phyloP scores from a whole-genome alignment of 2,888 invertebrate genomes.

The Allygus modestus region DNA sequence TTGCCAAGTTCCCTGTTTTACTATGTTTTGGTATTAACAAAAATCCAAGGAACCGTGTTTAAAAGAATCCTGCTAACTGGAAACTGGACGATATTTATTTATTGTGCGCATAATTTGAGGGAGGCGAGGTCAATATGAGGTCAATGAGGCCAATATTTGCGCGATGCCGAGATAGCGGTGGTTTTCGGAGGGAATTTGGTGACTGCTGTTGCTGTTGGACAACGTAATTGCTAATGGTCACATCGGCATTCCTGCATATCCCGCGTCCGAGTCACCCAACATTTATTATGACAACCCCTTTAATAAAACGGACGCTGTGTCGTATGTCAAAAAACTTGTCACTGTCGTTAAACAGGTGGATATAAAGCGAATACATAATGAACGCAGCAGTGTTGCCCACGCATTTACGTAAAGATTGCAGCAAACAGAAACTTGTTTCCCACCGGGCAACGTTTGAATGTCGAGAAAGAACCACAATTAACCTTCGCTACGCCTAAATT shows the following conservation, averaged over 20 bases:
- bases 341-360: neutral
- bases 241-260: slow-evolving; percentile 44
- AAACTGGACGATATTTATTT: neutral
- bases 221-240: slow-evolving; percentile 42
- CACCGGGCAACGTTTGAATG: neutral
- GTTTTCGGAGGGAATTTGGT: slow-evolving; percentile 3
- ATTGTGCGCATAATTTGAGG: neutral
- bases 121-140: too few species aligned
- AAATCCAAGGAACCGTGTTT: too few species aligned
- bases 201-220: slow-evolving; percentile 26
- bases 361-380: slow-evolving; percentile 52
- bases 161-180: neutral
- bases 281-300: slow-evolving; percentile 55
- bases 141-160: too few species aligned
- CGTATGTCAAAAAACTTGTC: slow-evolving; percentile 57
- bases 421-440: neutral
- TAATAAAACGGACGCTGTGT: slow-evolving; percentile 45
- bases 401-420: neutral
- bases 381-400: slow-evolving; percentile 15
- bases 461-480: too few species aligned
- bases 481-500: too few species aligned
- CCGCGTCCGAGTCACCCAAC: neutral
- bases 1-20: too few species aligned
- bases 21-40: too few species aligned
- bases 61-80: too few species aligned